Evolutionary conservation across 2,113 vertebrate genomes (phyloP).

Genomic region (Mionectes macconnelli): DNA sequence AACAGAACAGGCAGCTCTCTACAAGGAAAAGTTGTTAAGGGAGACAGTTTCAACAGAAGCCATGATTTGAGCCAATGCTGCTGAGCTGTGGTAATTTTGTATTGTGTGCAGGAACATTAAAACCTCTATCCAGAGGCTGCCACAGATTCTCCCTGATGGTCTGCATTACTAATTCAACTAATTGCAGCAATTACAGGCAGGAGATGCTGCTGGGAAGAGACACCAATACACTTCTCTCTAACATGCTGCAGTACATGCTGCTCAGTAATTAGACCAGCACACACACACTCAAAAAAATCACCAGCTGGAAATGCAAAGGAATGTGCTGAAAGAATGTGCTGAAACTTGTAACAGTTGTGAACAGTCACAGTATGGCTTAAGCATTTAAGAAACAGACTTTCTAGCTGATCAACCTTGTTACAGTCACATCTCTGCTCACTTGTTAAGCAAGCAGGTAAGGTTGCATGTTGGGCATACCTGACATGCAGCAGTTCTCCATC

Average conservation of each 20-base stretch:
- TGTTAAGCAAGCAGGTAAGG: not conserved
- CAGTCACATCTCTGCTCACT: not conserved
- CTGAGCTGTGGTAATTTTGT: conserved; percentile 25
- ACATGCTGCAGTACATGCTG: conserved; percentile 30
- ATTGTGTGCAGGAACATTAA: not conserved
- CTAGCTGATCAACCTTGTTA: not conserved
- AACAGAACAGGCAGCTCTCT: not conserved
- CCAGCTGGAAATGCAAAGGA: conserved; percentile 3
- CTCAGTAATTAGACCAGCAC: conserved; percentile 55
- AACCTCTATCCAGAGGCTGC: conserved; percentile 55
- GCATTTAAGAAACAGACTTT: not conserved
- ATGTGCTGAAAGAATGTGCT: not conserved
- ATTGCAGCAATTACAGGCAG: conserved; percentile 73
- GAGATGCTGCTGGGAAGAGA: conserved; percentile 64
- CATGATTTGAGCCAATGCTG: not conserved
- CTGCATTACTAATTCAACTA: conserved; percentile 71
- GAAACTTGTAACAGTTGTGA: not conserved
- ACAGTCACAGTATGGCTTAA: not conserved
- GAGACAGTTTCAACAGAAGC: not conserved
- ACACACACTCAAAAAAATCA: not conserved
- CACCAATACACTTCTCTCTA: conserved; percentile 29
- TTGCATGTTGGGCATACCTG: not conserved
- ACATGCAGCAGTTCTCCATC: not conserved
- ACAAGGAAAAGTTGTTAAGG: not conserved
- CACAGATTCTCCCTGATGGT: conserved; percentile 50